Conservation (phyloP, 2,113 vertebrate genomes). For the Gopherus flavomarginatus region DNA sequence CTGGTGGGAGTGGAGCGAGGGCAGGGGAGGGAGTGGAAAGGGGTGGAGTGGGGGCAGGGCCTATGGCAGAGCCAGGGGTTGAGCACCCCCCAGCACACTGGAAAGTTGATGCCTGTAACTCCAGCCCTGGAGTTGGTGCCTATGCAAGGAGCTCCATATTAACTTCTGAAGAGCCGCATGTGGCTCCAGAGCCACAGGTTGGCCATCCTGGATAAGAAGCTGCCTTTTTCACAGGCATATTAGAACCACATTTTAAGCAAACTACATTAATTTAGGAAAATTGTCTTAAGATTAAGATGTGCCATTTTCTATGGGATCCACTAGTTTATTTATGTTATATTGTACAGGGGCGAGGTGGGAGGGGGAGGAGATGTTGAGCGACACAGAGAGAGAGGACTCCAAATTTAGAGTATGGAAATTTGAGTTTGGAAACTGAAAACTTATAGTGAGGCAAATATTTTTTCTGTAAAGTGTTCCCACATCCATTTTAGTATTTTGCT, state of each 20-base stretch:
- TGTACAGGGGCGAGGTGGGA: not conserved
- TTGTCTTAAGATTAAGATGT: not conserved
- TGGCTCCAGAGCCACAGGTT: too few species aligned
- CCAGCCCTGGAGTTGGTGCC: too few species aligned
- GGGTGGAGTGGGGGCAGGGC: too few species aligned
- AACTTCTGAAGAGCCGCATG: too few species aligned
- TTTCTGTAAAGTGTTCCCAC: not conserved
- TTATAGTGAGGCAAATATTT: not conserved
- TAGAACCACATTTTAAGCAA: not conserved
- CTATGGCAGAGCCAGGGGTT: too few species aligned
- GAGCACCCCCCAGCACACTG: too few species aligned
- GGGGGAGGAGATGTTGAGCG: not conserved
- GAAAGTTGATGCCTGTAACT: too few species aligned
- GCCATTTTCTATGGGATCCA: not conserved
- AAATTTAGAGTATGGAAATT: not conserved
- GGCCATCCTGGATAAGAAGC: not conserved
- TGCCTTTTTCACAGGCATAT: accelerated
- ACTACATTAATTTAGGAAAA: slow-evolving; percentile 2
- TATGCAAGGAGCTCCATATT: too few species aligned
- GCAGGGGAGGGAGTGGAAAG: too few species aligned
- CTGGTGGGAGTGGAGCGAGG: too few species aligned
- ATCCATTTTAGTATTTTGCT: accelerated
- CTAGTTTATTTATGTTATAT: not conserved
- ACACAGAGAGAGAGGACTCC: not conserved
- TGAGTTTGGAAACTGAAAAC: not conserved